A percentile compares a stretch with the other conserved stretches of the same genome.
phyloP scores from a whole-genome alignment of 1,140 invertebrate genomes.

The Elymnias hypermnestra region DNA sequence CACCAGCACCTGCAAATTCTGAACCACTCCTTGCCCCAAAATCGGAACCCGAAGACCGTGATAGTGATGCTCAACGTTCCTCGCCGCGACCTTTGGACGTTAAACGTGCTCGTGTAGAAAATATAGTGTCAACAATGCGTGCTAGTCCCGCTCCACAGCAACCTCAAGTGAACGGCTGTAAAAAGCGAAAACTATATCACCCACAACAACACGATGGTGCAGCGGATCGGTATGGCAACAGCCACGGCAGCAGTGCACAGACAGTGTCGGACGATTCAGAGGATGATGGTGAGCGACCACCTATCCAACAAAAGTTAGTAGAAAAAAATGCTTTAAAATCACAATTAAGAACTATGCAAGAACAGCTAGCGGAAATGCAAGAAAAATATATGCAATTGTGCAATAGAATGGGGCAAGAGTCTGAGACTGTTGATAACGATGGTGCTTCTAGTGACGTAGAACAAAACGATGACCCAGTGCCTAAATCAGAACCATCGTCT shows the following conservation, averaged over 20 bases:
- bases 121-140: slow-evolving; percentile 94
- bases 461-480: slow-evolving; percentile 75
- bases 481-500: slow-evolving; percentile 77
- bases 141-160: slow-evolving; percentile 87
- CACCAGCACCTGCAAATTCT: slow-evolving; percentile 79
- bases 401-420: slow-evolving; percentile 88
- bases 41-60: slow-evolving; percentile 81
- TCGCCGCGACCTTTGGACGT: slow-evolving; percentile 81
- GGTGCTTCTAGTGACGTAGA: slow-evolving; percentile 84
- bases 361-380: slow-evolving; percentile 93
- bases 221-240: slow-evolving; percentile 80
- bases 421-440: slow-evolving; percentile 83
- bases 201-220: slow-evolving; percentile 93
- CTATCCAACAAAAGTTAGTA: slow-evolving; percentile 87
- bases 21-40: slow-evolving; percentile 78
- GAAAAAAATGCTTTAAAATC: slow-evolving; percentile 90
- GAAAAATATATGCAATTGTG: slow-evolving; percentile 92
- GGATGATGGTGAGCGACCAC: slow-evolving; percentile 85
- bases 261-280: slow-evolving; percentile 82
- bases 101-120: slow-evolving; percentile 94
- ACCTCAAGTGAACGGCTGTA: slow-evolving; percentile 90
- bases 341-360: slow-evolving; percentile 90
- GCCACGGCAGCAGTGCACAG: slow-evolving; percentile 69
- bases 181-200: slow-evolving; percentile 97
- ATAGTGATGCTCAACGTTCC: slow-evolving; percentile 76